These are phyloP conservation scores for Nomada ferruginata DNA, from an alignment of 2,888 invertebrate genomes.

Conservation along the genomic window DNA sequence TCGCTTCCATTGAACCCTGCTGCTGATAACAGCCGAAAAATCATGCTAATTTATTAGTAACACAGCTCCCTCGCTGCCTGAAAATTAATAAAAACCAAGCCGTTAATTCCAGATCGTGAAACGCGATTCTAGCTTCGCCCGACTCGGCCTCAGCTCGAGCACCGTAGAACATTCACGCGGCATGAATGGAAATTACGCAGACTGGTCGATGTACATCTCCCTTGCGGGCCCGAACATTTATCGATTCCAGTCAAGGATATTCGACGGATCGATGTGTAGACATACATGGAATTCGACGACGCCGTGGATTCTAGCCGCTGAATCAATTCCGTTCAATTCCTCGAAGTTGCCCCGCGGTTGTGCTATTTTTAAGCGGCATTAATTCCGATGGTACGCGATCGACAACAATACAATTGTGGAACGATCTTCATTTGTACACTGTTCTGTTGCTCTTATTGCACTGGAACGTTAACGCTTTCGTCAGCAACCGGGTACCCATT, in stretches of 20 bases:
- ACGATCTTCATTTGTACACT: no score
- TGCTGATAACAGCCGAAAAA: no score
- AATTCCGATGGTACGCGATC: neutral
- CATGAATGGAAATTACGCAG: slow-evolving; percentile 36
- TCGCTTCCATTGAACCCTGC: no score
- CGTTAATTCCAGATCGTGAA: neutral
- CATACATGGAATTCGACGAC: neutral
- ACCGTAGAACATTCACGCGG: no score
- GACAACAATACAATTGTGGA: no score
- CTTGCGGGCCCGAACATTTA: slow-evolving; percentile 13
- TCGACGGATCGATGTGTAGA: slow-evolving; percentile 3
- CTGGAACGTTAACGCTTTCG: no score
- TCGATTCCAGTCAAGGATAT: slow-evolving; percentile 31
- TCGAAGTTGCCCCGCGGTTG: neutral
- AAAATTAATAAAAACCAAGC: no score
- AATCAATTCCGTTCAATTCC: neutral
- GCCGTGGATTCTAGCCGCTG: neutral
- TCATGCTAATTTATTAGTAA: no score
- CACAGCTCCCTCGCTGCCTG: no score
- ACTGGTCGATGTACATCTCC: neutral
- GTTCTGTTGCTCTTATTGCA: no score
- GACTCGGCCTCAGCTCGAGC: neutral
- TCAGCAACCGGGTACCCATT: no score
- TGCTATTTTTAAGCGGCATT: neutral
- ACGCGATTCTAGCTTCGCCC: neutral